Base-by-base conservation (phyloP, 2,113 vertebrate genomes). In the Dipodomys merriami region DNA sequence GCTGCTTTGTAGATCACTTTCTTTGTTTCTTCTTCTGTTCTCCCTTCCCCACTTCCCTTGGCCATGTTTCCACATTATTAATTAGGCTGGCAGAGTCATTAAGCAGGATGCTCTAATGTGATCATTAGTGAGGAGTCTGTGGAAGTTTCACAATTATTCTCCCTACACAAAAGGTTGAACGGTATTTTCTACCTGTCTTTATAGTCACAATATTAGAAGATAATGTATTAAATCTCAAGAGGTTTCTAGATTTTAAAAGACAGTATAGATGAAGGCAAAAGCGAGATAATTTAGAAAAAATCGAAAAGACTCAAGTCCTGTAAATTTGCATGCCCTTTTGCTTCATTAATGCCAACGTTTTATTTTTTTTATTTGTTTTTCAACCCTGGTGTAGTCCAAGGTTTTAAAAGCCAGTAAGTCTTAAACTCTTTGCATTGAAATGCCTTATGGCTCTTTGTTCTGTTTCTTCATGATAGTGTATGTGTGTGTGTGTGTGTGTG, bases 201-300 rank as follows among this genome's bases (percentile, higher is more conserved):
- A 39, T 27, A 71, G 22, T 18, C 19, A 76, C 8, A 69, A 73
- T 64, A 78, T 68, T 71, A 23, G 30, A 92, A 95, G 90, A 65
- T n/a, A 53, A 91, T 86, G 7, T 86, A 74, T 92, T 94, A 92
- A 86, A 33, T 88, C 39, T 95, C 39, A 79, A 46, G 83, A 81
- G 80, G 73, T 46, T 95, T 84, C 83, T 81, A 49, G n/a, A 6
- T 91, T 84, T 85, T 33, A 78, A 91, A 80, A 83, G 67, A 76
- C 62, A 90, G 1, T 77, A 22, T 10, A 62, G 72, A 64, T 92
- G 68, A 88, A 74, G 23, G 35, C 44, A 85, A 87, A 85, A 79
- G 65, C 23, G 19, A 77, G 29, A n/a, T 88, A 68, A 81, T 78
- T 90, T 73, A 64, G 64, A 82, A 44, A 44, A 86, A 85, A 91